Base-by-base conservation (phyloP, 1,140 invertebrate species). In the Calliopsis andreniformis region DNA sequence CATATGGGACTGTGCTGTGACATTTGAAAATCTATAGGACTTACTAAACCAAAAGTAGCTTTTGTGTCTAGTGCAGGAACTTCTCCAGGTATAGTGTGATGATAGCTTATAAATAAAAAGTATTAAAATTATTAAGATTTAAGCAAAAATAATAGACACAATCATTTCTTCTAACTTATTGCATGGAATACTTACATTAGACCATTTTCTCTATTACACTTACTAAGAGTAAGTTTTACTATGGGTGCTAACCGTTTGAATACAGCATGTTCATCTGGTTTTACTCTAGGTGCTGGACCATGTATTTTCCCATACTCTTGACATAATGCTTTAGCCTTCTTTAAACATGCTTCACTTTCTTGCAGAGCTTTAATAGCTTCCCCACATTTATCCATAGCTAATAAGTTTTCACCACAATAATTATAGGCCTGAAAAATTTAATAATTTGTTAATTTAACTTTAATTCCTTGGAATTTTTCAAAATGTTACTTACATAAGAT, bases 151-250 rank as follows among this genome's bases (percentile, higher is more conserved):
- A 28, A 55, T 72, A 67, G 49, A 45, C 39, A 1, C 2, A 14
- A 2, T 14, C 16, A 51, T 28, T 28, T 23, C 45, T 51, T 53
- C 16, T 35, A 6, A 47, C 42, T 43, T 25, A 20, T 1, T 28
- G 0, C 0, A 14, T n/a, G 16, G 16, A 5, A 32, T 63, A 75
- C 92, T 91, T 92, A 95, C 94, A 96, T 96, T 61, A 96, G 93
- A 78, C 94, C 94, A 92, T 96, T 96, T 90, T 96, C 95, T 78
- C 95, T 87, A 80, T 95, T 93, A 89, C 95, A 95, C 87, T 96
- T 96, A 70, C 96, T 95, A 56, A 96, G 88, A 12, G 94, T 95
- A 55, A 94, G 88, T 76, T 93, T 93, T 6, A 96, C 91, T 61
- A 94, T 87, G 30, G 94, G 94, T 25, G 92, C 93, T 18, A 96